phyloP scores from a whole-genome alignment of 92 coral and sea anemone genomes.

The Isaurus tuberculatus region DNA sequence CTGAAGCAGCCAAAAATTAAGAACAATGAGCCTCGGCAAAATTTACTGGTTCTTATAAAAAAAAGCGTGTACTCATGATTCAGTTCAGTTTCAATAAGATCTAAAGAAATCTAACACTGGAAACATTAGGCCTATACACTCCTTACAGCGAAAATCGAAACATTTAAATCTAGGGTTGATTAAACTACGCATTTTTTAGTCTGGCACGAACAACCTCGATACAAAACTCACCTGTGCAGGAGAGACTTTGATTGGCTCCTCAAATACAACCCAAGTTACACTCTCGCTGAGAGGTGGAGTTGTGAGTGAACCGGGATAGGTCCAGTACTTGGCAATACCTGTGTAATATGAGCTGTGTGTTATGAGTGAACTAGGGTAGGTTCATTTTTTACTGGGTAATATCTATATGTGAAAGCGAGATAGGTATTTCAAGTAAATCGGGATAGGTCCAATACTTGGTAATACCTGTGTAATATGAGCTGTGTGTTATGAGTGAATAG shows the following conservation, averaged over 20 bases:
- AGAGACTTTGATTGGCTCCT: conserved; percentile 55
- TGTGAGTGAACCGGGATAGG: conserved; percentile 63
- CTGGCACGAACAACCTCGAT: too few species aligned
- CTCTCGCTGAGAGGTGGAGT: conserved; percentile 66
- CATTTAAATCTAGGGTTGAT: too few species aligned
- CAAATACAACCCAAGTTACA: conserved; percentile 65
- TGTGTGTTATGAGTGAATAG: not conserved
- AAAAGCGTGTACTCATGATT: too few species aligned
- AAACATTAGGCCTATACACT: too few species aligned
- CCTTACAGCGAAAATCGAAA: too few species aligned
- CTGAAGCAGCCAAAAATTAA: too few species aligned
- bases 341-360: not conserved
- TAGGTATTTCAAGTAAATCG: not conserved
- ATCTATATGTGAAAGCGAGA: not conserved
- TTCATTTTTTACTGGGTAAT: conserved; percentile 52
- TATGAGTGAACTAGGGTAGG: conserved; percentile 54
- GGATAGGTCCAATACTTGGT: not conserved
- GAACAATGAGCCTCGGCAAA: too few species aligned
- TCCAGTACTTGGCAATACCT: conserved; percentile 49
- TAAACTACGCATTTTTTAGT: too few species aligned
- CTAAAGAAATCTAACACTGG: too few species aligned
- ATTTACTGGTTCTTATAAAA: too few species aligned
- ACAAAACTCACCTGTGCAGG: conserved; percentile 47
- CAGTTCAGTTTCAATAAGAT: too few species aligned
- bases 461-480: too few species aligned